phyloP scores from a whole-genome alignment of 2,113 vertebrate genomes.

The Tragelaphus scriptus region DNA sequence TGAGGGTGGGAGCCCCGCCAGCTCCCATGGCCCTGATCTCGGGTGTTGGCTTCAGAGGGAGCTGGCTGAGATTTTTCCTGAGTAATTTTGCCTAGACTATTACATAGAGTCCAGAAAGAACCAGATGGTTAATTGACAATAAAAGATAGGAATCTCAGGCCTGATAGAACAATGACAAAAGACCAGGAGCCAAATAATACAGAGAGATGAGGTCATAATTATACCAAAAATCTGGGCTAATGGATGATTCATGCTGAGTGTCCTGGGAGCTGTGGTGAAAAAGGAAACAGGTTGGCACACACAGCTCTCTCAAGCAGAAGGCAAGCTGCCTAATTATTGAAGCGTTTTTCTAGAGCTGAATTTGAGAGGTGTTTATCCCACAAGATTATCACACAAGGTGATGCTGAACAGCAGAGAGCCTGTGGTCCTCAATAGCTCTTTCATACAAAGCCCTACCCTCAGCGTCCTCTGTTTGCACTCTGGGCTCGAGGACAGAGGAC shows the following conservation, averaged over 20 bases:
- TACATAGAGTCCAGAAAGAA: not conserved
- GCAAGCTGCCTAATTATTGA: not conserved
- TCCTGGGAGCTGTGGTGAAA: not conserved
- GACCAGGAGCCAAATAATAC: not conserved
- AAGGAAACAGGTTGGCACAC: not conserved
- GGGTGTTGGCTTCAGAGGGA: not conserved
- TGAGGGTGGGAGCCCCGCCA: conserved; percentile 30
- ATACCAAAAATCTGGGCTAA: not conserved
- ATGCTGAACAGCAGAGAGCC: not conserved
- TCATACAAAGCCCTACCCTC: not conserved
- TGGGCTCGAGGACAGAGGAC: not conserved
- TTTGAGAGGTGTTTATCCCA: not conserved
- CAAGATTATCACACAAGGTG: not conserved
- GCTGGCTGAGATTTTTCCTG: not conserved
- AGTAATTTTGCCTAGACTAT: not conserved
- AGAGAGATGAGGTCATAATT: not conserved
- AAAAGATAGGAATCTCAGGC: not conserved
- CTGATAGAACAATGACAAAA: not conserved
- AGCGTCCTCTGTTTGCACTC: not conserved
- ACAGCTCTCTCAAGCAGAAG: not conserved
- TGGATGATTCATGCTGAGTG: not conserved
- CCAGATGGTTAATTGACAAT: not conserved
- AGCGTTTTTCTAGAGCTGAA: not conserved
- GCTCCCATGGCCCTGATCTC: not conserved
- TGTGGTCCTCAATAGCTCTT: not conserved